Evolutionary conservation across 35 echinoderm and acorn worm species (phyloP), one percentile per base, ranked within the genome.

Genomic region (Apostichopus parvimensis): DNA sequence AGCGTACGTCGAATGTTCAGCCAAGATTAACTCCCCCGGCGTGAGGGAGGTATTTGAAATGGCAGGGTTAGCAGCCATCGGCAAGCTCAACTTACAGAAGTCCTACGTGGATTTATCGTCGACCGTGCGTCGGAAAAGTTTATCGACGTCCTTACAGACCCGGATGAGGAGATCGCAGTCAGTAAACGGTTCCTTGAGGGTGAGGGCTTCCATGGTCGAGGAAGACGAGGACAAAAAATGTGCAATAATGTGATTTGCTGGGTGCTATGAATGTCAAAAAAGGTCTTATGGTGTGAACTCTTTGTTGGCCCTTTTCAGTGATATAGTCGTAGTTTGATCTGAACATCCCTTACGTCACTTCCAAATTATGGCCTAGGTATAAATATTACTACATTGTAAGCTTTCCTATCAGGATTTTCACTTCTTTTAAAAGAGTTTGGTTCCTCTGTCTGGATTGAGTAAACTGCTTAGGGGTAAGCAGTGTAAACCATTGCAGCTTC

Each of bases 1-100:
- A 34, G 96, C 94, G 1, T 98, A 95, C 53, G 91, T 95, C 5
- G 96, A 98, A 78, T 94, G 96, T 78, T 98, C 96, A 17, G 92
- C 96, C 22, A 91, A 95, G 55, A 98, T 90, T 15, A 95, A 92
- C 87, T 84, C 90, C 34, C 59, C 90, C 53, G 91, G 94, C 4
- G 94, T 98, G 77, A 92, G 90, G 57, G 96, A 98, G 80, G 94
- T 98, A 6, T 98, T 98, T 56, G 96, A 98, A 79, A 91, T 95
- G 45, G 94, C 94, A 3, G 92, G 94, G 18, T 87, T 98, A 9
- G 96, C 96, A 9, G 77, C 96, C 25, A 95, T 95, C 73, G 96
- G 96, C 34, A 98, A 98, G 90, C 94, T 98, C 57, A 95, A 94
- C 79, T 90, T 98, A 79, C 96, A 98, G 52, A 98, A 95, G 87